These are phyloP conservation scores for Agrotis puta DNA, from an alignment of 2,888 invertebrate species.

Conservation along the genomic window DNA sequence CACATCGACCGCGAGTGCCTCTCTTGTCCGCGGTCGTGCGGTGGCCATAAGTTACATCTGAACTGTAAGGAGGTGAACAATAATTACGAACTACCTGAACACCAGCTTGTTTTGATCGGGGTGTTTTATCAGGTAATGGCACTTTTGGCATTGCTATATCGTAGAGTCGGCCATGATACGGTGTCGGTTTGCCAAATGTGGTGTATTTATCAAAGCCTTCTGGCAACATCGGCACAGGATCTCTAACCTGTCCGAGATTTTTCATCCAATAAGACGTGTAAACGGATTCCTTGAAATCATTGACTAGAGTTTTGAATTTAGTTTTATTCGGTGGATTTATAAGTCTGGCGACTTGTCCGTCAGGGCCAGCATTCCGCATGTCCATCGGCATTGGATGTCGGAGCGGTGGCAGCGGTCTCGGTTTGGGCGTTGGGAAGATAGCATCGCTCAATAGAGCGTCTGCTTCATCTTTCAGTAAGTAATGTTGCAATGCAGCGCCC, in stretches of 20 bases:
- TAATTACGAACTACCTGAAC: conserved; percentile 78
- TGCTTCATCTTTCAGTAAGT: conserved; percentile 82
- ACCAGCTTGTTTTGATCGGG: conserved; percentile 71
- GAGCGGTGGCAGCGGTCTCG: conserved; percentile 75
- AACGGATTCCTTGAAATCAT: conserved; percentile 81
- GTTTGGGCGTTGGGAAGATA: conserved; percentile 76
- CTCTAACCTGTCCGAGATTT: conserved; percentile 74
- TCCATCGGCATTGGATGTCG: conserved; percentile 77
- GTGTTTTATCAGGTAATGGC: conserved; percentile 78
- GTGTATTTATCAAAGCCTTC: conserved; percentile 79
- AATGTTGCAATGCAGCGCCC: conserved; percentile 77
- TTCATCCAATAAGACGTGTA: conserved; percentile 85
- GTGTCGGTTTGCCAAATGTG: conserved; percentile 80
- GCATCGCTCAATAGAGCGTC: conserved; percentile 83
- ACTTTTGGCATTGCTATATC: conserved; percentile 84
- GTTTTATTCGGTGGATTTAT: conserved; percentile 79
- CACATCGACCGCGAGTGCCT: conserved; percentile 86
- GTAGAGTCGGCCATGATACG: conserved; percentile 76
- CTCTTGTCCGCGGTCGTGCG: conserved; percentile 84
- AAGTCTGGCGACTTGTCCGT: conserved; percentile 71
- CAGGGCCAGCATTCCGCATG: conserved; percentile 76
- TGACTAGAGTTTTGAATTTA: conserved; percentile 81
- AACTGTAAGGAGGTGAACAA: conserved; percentile 83
- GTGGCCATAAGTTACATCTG: conserved; percentile 85
- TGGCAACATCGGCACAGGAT: conserved; percentile 83